Evolutionary conservation across 2,113 vertebrate species (phyloP).

Genomic region (Gallinago paraguaiae): DNA sequence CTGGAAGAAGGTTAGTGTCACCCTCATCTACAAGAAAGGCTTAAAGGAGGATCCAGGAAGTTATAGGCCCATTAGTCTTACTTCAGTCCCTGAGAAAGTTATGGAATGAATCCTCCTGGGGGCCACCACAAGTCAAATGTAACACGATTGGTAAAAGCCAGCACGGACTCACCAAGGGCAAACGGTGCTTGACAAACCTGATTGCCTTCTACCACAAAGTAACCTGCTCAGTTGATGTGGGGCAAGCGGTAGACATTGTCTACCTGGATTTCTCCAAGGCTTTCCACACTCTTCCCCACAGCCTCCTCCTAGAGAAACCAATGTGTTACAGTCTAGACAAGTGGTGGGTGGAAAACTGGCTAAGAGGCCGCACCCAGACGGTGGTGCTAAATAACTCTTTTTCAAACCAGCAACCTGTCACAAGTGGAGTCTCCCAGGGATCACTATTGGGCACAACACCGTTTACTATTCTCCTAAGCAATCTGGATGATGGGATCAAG

Average conservation of each 20-base stretch:
- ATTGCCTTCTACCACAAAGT: neutral
- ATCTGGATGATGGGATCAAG: neutral
- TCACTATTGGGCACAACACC: neutral
- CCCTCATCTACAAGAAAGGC: neutral
- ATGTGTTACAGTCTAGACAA: neutral
- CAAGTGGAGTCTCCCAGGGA: neutral
- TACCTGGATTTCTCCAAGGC: neutral
- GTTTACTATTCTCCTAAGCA: neutral
- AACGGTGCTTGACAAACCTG: neutral
- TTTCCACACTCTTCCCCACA: neutral
- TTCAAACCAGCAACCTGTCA: neutral
- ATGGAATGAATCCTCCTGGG: neutral
- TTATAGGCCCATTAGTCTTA: neutral
- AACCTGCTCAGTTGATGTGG: neutral
- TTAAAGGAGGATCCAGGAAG: neutral
- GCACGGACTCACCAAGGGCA: neutral
- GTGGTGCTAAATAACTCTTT: neutral
- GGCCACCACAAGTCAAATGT: neutral
- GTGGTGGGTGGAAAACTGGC: neutral
- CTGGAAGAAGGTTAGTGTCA: neutral
- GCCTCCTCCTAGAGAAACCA: neutral
- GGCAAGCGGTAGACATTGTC: neutral
- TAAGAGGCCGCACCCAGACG: neutral
- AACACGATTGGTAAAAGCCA: neutral
- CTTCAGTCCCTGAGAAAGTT: neutral